A percentile compares a stretch with the other conserved stretches of the same genome.
phyloP scores from a whole-genome alignment of 1,140 invertebrate species.

The Himalopsyche phryganea region DNA sequence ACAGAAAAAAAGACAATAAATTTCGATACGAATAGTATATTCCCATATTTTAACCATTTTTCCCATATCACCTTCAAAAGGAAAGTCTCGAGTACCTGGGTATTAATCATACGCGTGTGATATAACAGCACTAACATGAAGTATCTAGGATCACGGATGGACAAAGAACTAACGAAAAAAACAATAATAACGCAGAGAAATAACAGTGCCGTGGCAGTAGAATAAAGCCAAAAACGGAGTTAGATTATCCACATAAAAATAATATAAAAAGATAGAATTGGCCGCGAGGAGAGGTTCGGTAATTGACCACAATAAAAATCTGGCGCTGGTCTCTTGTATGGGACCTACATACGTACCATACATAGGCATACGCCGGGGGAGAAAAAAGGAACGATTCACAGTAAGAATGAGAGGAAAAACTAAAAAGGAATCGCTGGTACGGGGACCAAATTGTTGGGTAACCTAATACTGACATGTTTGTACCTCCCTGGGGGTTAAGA shows the following conservation, averaged over 20 bases:
- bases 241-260: slow-evolving; percentile 34
- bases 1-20: too few relatives aligned
- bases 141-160: too few relatives aligned
- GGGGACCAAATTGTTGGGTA: slow-evolving; percentile 9
- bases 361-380: neutral
- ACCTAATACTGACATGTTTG: slow-evolving; percentile 20
- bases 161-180: slow-evolving; percentile 5
- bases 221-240: slow-evolving; percentile 22
- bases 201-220: slow-evolving; percentile 20
- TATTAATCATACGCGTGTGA: too few relatives aligned
- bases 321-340: slow-evolving; percentile 1
- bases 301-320: slow-evolving; percentile 33
- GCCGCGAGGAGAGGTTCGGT: slow-evolving; percentile 18
- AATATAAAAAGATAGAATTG: slow-evolving; percentile 32
- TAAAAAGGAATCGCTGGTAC: neutral
- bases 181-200: slow-evolving; percentile 22
- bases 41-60: too few relatives aligned
- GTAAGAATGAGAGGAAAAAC: slow-evolving; percentile 9
- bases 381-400: too few relatives aligned
- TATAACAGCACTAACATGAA: too few relatives aligned
- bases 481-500: slow-evolving; percentile 5
- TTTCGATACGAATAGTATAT: too few relatives aligned
- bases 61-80: too few relatives aligned
- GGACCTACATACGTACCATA: neutral
- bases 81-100: too few relatives aligned